Conservation (phyloP, 1,140 invertebrate genomes). For the Aphaenogaster ashmeadi region DNA sequence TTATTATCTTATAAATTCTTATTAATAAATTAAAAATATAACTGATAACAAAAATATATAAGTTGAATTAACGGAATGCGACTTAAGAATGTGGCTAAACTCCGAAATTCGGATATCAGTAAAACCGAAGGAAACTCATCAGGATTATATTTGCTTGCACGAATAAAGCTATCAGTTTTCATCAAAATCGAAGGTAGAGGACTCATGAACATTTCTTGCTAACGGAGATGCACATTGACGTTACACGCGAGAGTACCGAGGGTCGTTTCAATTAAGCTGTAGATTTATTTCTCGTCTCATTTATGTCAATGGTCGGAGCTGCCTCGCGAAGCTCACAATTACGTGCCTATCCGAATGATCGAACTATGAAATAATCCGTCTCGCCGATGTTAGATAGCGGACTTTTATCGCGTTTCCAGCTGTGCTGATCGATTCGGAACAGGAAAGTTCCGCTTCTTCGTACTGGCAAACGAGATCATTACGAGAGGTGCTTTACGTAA, state of each 20-base stretch:
- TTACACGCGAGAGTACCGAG: neutral
- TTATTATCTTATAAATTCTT: conserved; percentile 3
- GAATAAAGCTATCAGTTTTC: conserved; percentile 29
- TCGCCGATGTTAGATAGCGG: conserved; percentile 47
- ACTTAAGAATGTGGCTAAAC: neutral
- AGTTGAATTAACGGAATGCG: neutral
- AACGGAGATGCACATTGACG: neutral
- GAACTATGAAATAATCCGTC: conserved; percentile 53
- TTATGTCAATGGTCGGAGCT: conserved; percentile 11
- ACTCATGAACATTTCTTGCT: conserved; percentile 19
- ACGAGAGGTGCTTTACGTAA: conserved; percentile 48
- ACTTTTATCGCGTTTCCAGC: conserved; percentile 43
- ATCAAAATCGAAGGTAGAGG: neutral
- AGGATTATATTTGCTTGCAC: neutral
- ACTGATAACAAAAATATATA: neutral
- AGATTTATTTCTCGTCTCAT: conserved; percentile 48
- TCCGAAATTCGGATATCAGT: conserved; percentile 5
- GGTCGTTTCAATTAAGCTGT: conserved; percentile 12
- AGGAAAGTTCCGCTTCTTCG: conserved; percentile 25
- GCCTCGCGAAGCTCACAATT: conserved; percentile 39
- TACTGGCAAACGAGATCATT: conserved; percentile 54
- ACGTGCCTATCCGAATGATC: conserved; percentile 19
- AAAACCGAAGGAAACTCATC: neutral
- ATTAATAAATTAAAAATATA: neutral
- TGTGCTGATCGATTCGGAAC: conserved; percentile 63